Conservation (phyloP, 2,888 invertebrate species). For the Siphlonurus alternatus region DNA sequence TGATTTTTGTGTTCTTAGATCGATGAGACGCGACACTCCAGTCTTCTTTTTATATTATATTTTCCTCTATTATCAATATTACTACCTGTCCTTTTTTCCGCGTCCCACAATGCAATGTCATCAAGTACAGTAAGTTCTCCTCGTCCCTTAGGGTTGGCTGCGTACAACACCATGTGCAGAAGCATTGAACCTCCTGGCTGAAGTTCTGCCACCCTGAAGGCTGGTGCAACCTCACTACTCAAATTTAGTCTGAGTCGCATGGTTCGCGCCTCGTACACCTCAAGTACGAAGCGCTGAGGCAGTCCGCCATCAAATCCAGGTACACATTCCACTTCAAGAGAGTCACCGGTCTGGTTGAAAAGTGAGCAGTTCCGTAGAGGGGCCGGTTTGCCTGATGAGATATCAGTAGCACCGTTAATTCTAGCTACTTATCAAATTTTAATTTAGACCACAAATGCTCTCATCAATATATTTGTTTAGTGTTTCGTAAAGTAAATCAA, state of each 20-base stretch:
- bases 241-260: constrained; percentile 32
- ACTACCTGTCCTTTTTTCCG: constrained; percentile 67
- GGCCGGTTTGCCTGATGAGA: constrained; percentile 34
- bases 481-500: too few species aligned
- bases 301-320: constrained; percentile 75
- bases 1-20: too few species aligned
- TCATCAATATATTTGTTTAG: too few species aligned
- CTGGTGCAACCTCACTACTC: constrained; percentile 10
- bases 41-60: too few species aligned
- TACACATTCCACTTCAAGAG: constrained; percentile 65
- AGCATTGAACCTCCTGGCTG: constrained; percentile 16
- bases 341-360: constrained; percentile 34
- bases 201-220: constrained; percentile 17
- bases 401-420: too few species aligned
- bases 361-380: constrained; percentile 75
- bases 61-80: too few species aligned
- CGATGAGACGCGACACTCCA: too few species aligned
- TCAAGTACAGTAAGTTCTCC: constrained; percentile 67
- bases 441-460: too few species aligned
- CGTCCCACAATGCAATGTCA: constrained; percentile 73
- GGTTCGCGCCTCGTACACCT: constrained; percentile 60
- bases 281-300: constrained; percentile 66
- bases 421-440: too few species aligned
- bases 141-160: constrained; percentile 69
- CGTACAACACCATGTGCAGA: constrained; percentile 61